These are phyloP conservation scores for Meganola albula DNA, from an alignment of 2,888 invertebrate genomes.

Conservation along the genomic window DNA sequence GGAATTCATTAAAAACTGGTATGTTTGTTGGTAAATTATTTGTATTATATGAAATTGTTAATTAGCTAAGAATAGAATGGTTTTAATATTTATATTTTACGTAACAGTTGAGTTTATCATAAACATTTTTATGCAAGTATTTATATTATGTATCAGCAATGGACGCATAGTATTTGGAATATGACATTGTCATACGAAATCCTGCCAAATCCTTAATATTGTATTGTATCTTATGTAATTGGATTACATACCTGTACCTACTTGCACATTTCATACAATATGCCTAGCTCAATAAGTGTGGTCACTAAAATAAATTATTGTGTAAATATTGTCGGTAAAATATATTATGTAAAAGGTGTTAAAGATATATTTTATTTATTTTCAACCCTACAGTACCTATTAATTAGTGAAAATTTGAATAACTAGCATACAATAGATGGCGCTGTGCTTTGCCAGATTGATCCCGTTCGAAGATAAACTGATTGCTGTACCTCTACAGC, in stretches of 20 bases:
- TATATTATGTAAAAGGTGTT: conserved; percentile 77
- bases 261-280: conserved; percentile 74
- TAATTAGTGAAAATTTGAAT: too few relatives aligned
- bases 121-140: conserved; percentile 38
- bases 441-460: too few relatives aligned
- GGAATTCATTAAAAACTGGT: conserved; percentile 32
- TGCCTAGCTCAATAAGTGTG: conserved; percentile 76
- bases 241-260: conserved; percentile 64
- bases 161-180: conserved; percentile 48
- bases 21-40: conserved; percentile 47
- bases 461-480: too few relatives aligned
- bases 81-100: conserved; percentile 55
- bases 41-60: conserved; percentile 45
- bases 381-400: too few relatives aligned
- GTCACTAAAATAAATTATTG: conserved; percentile 71
- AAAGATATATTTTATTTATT: conserved; percentile 37
- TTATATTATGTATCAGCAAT: conserved; percentile 38
- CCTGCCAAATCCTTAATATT: conserved; percentile 65
- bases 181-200: conserved; percentile 69
- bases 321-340: conserved; percentile 77
- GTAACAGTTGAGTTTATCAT: conserved; percentile 53
- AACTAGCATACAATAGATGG: too few relatives aligned
- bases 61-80: conserved; percentile 32
- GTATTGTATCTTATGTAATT: conserved; percentile 63
- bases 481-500: too few relatives aligned